phyloP scores from a whole-genome alignment of 2,113 vertebrate species.

The Clarias magur region DNA sequence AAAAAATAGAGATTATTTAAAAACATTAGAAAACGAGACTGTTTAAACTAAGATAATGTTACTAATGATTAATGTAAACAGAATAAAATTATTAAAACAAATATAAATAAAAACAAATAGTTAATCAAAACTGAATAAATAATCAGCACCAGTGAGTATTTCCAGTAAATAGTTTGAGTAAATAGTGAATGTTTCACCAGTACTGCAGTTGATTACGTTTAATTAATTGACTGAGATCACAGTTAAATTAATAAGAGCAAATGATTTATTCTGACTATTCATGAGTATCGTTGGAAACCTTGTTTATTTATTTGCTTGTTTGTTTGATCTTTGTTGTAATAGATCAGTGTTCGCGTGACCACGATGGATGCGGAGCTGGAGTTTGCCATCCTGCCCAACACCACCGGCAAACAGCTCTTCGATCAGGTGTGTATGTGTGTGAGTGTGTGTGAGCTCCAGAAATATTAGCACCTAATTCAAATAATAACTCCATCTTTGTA shows the following conservation, averaged over 20 bases:
- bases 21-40: too few relatives aligned
- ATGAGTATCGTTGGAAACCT: not conserved
- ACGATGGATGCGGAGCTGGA: constrained; percentile 99
- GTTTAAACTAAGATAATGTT: not conserved
- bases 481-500: not conserved
- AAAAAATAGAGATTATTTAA: not conserved
- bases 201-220: not conserved
- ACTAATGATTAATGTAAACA: not conserved
- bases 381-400: constrained; percentile 98
- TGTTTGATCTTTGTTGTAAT: constrained; percentile 14
- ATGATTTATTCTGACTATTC: not conserved
- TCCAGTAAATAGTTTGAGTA: not conserved
- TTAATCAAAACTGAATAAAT: not conserved
- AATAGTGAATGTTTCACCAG: not conserved
- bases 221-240: not conserved
- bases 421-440: constrained; percentile 82
- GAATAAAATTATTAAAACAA: not conserved
- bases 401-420: constrained; percentile 96
- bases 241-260: not conserved
- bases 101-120: not conserved
- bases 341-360: constrained; percentile 97
- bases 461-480: not conserved
- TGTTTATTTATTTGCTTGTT: not conserved
- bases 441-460: constrained; percentile 15
- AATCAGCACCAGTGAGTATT: not conserved